phyloP scores from a whole-genome alignment of 2,113 vertebrate species.

The Rhipidura dahli region DNA sequence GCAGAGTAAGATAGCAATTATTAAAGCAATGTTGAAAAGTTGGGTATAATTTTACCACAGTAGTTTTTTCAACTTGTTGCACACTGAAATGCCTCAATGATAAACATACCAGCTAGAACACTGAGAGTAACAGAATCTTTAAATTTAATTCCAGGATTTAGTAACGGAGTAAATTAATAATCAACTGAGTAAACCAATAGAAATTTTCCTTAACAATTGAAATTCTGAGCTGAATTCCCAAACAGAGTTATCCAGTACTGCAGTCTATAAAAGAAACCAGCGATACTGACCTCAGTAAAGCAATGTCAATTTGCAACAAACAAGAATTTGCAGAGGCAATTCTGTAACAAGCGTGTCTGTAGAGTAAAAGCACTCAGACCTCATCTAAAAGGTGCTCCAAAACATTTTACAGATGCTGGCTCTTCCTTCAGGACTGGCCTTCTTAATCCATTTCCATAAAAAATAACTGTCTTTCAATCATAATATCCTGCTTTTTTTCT shows the following conservation, averaged over 20 bases:
- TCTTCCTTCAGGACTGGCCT: not conserved
- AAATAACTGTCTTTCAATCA: not conserved
- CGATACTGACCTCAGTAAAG: not conserved
- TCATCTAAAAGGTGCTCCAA: not conserved
- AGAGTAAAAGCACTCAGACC: not conserved
- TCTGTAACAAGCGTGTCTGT: not conserved
- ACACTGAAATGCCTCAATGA: not conserved
- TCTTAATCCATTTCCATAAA: not conserved
- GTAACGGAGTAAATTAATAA: not conserved
- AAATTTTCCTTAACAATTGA: not conserved
- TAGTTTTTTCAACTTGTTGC: not conserved
- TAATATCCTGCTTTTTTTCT: not conserved
- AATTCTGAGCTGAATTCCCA: not conserved
- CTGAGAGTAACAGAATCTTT: not conserved
- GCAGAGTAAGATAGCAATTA: not conserved
- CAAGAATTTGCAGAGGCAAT: not conserved
- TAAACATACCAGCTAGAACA: not conserved
- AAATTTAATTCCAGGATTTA: not conserved
- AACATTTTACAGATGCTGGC: not conserved
- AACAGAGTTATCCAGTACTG: not conserved
- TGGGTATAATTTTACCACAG: not conserved
- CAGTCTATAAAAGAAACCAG: not conserved
- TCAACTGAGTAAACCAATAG: not conserved
- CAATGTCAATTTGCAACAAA: not conserved
- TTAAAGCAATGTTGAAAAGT: not conserved